Evolutionary conservation across 2,797 vertebrate genomes (phyloP).

Genomic region (Fratercula arctica): DNA sequence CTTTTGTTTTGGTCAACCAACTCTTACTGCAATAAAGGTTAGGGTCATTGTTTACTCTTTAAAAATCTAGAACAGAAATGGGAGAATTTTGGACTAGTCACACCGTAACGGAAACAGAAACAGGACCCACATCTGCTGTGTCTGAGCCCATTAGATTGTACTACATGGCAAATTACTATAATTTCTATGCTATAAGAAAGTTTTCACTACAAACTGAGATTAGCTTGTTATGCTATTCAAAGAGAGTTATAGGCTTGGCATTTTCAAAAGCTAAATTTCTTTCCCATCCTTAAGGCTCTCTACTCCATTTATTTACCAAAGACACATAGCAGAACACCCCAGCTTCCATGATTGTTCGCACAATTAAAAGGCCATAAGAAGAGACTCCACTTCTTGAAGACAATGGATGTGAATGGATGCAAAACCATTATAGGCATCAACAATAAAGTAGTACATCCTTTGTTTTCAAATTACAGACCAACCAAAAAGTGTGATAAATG

Average conservation of each 20-base stretch:
- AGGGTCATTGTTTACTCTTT: background rate
- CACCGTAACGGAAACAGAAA: background rate
- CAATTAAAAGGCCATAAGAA: background rate
- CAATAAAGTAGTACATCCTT: background rate
- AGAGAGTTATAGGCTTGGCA: background rate
- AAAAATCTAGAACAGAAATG: background rate
- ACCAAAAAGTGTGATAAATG: background rate
- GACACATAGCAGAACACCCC: background rate
- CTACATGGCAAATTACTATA: background rate
- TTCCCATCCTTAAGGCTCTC: background rate
- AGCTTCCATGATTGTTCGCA: background rate
- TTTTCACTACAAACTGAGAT: background rate
- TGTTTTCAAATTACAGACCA: background rate
- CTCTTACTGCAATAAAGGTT: background rate
- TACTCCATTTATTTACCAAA: background rate
- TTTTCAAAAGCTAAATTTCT: background rate
- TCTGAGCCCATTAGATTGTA: background rate
- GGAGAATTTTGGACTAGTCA: background rate
- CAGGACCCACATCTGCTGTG: background rate
- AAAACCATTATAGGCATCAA: background rate
- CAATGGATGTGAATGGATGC: background rate
- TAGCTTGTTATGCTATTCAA: background rate
- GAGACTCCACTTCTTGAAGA: background rate
- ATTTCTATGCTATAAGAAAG: background rate
- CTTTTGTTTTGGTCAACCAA: background rate